phyloP scores from a whole-genome alignment of 2,888 invertebrate species.

The Ochlodes sylvanus region DNA sequence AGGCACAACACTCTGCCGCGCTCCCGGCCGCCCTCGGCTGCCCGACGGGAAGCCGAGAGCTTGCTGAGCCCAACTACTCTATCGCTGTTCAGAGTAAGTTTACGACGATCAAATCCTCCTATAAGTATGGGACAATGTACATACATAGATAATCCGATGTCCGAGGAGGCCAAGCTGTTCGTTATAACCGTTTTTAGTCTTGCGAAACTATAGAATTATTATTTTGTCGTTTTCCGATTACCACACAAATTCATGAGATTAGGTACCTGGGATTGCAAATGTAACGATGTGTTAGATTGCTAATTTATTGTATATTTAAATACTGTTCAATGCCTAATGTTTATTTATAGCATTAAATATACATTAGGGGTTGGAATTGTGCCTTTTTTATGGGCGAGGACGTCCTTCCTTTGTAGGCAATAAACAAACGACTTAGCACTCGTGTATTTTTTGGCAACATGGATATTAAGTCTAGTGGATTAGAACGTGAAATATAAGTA shows the following conservation, averaged over 20 bases:
- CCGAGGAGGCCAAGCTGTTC: no score
- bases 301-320: constrained; percentile 20
- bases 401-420: not conserved
- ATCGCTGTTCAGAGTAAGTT: constrained; percentile 78
- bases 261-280: constrained; percentile 7
- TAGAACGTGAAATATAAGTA: no score
- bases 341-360: constrained; percentile 17
- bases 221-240: not conserved
- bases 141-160: no score
- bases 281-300: constrained; percentile 3
- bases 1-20: constrained; percentile 78
- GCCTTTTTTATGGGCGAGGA: not conserved
- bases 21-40: constrained; percentile 64
- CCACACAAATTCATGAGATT: not conserved
- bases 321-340: constrained; percentile 21
- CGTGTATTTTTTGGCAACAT: no score
- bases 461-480: no score
- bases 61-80: constrained; percentile 70
- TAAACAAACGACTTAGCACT: not conserved
- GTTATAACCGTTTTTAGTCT: no score
- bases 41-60: constrained; percentile 60
- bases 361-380: not conserved
- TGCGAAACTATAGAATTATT: no score
- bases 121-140: no score
- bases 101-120: not conserved